A percentile compares a stretch with the other conserved stretches of the same genome.
phyloP scores from a whole-genome alignment of 2,888 invertebrate genomes.

The Lumbricus terrestris region DNA sequence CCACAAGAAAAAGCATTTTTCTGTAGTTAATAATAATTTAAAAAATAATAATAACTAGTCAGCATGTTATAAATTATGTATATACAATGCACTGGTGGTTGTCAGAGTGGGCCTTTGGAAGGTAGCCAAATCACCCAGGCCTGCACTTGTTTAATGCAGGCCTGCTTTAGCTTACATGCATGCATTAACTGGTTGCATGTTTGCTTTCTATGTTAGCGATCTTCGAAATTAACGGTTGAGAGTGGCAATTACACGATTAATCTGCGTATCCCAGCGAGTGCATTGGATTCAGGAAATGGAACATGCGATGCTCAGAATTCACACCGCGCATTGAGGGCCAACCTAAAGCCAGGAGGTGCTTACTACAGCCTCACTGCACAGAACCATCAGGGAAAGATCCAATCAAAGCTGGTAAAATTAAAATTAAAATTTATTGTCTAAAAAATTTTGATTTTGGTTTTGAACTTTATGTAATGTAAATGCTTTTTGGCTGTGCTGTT shows the following conservation, averaged over 20 bases:
- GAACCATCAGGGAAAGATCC: not conserved
- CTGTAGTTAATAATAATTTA: too few relatives aligned
- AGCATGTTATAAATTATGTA: too few relatives aligned
- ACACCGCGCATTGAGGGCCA: not conserved
- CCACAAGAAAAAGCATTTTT: too few relatives aligned
- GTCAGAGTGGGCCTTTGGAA: too few relatives aligned
- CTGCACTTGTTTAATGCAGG: too few relatives aligned
- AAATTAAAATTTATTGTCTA: not conserved
- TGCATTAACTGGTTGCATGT: not conserved
- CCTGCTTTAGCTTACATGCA: not conserved
- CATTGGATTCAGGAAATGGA: not conserved
- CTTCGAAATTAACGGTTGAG: not conserved
- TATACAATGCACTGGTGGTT: too few relatives aligned
- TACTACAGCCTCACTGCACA: not conserved
- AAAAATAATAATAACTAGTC: too few relatives aligned
- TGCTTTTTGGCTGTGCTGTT: not conserved
- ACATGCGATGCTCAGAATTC: not conserved
- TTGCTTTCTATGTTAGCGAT: not conserved
- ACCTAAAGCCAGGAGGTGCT: not conserved
- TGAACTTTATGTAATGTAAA: not conserved
- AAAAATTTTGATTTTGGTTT: not conserved
- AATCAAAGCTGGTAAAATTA: not conserved
- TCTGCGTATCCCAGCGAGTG: not conserved
- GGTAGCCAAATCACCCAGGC: too few relatives aligned
- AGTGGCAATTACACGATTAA: not conserved